Evolutionary conservation across 2,113 vertebrate genomes (phyloP).

Genomic region (Fulica atra): DNA sequence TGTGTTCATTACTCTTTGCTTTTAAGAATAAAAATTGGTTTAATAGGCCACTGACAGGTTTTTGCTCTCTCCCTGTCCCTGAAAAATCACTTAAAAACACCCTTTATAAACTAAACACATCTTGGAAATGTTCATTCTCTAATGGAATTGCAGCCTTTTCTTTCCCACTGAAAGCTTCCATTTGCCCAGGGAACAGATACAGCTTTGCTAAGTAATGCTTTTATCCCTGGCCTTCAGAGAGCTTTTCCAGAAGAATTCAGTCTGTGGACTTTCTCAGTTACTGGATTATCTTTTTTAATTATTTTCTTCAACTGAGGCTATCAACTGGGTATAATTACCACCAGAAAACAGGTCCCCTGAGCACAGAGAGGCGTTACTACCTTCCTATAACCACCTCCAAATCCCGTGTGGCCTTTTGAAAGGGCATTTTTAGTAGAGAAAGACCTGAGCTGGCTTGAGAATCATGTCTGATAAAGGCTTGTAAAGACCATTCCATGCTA

Average conservation of each 20-base stretch:
- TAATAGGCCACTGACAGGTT: background rate
- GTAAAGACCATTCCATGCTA: background rate
- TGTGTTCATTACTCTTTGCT: background rate
- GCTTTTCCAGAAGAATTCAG: background rate
- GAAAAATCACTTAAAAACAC: background rate
- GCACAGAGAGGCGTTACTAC: background rate
- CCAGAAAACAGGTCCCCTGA: background rate
- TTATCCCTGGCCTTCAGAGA: background rate
- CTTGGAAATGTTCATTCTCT: background rate
- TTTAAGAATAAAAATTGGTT: background rate
- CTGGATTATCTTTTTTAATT: background rate
- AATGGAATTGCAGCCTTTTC: background rate
- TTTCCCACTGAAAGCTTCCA: background rate
- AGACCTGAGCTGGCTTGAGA: background rate
- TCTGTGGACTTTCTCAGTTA: background rate
- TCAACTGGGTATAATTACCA: background rate
- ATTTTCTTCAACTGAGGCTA: background rate
- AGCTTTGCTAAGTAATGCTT: background rate
- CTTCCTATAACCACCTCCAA: background rate
- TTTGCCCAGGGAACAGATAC: background rate
- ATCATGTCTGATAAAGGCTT: background rate
- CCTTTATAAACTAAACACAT: background rate
- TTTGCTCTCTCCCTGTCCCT: background rate
- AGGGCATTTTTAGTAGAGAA: background rate
- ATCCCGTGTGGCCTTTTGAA: background rate